A percentile compares a stretch with the other conserved stretches of the same genome.
Conservation (phyloP, 1,140 invertebrate species). For the Gonatopus flavifemur region DNA sequence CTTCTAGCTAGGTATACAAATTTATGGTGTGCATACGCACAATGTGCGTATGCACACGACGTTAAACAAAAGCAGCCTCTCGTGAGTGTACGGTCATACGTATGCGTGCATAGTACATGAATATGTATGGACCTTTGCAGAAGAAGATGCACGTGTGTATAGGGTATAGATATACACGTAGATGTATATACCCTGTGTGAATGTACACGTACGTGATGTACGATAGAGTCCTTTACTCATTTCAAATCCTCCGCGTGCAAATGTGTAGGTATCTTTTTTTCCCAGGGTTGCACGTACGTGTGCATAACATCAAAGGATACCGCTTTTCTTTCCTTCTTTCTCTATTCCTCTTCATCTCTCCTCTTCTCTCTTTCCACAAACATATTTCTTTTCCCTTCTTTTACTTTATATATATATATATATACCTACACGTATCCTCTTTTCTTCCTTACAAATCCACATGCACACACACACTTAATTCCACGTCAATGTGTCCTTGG, state of each 20-base stretch:
- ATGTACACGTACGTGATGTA: conserved; percentile 10
- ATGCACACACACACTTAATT: too few species aligned
- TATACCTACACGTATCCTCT: conserved; percentile 16
- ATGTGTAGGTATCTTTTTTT: conserved; percentile 20
- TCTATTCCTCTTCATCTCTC: background rate
- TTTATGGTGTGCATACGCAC: conserved; percentile 37
- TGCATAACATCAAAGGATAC: conserved; percentile 35
- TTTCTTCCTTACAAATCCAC: background rate
- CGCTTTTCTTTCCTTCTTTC: conserved; percentile 7
- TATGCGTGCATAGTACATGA: conserved; percentile 26
- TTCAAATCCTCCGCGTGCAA: background rate
- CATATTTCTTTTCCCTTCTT: too few species aligned
- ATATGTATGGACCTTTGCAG: conserved; percentile 33
- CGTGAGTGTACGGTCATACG: background rate
- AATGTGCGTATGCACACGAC: conserved; percentile 32
- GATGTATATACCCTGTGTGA: background rate
- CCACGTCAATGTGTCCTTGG: too few species aligned
- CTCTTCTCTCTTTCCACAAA: background rate
- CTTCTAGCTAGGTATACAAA: conserved; percentile 23
- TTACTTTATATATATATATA: background rate
- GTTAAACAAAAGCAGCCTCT: conserved; percentile 31
- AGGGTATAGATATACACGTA: background rate
- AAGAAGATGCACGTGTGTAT: conserved; percentile 23
- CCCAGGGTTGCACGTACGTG: conserved; percentile 17
- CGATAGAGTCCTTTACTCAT: background rate